These are phyloP conservation scores for Procapra przewalskii DNA, from an alignment of 2,113 vertebrate genomes.

Conservation along the genomic window DNA sequence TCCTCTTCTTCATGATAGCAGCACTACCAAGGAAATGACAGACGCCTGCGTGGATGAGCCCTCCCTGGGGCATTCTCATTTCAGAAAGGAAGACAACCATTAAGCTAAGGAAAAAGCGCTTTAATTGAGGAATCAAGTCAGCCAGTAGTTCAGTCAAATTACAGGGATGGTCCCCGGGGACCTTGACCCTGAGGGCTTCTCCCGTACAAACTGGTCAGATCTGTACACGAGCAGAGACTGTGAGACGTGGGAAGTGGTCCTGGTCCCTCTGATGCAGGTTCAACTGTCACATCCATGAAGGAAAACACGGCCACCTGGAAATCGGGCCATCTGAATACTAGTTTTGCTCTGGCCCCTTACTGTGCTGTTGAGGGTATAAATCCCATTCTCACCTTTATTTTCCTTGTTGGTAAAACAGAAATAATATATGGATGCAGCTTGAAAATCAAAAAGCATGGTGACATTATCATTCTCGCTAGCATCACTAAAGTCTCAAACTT, in stretches of 20 bases:
- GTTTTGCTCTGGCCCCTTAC: rapidly evolving
- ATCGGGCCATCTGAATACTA: background rate
- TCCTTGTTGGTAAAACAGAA: background rate
- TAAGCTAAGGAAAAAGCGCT: background rate
- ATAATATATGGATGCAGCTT: background rate
- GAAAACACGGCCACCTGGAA: background rate
- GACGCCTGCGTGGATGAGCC: background rate
- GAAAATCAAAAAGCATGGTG: background rate
- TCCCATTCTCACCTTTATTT: background rate
- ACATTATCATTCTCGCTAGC: background rate
- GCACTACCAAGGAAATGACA: rapidly evolving
- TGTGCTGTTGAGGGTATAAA: background rate
- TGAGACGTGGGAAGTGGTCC: background rate
- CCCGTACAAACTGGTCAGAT: background rate
- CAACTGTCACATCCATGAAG: background rate
- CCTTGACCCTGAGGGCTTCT: background rate
- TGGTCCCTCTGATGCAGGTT: background rate
- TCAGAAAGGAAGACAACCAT: background rate
- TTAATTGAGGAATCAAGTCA: background rate
- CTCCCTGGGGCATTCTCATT: background rate
- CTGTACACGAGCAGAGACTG: background rate
- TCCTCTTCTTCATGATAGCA: background rate
- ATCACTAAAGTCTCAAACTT: background rate
- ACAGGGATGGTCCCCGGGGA: background rate
- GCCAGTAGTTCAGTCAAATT: background rate